phyloP scores from a whole-genome alignment of 2,113 vertebrate genomes.

The Archilochus colubris region DNA sequence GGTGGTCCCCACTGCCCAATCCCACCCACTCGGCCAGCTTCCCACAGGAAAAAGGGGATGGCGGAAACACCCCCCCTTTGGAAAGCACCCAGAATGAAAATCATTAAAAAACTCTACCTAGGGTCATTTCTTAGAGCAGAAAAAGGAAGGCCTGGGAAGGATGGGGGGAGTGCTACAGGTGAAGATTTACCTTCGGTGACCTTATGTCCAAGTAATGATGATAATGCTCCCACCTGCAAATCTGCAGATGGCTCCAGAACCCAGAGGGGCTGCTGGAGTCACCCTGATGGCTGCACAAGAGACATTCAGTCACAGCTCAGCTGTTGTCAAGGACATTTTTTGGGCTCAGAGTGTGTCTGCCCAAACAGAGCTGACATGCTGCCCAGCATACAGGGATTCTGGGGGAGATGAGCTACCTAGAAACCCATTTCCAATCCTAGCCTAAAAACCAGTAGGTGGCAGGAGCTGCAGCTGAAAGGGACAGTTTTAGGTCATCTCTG shows the following conservation, averaged over 20 bases:
- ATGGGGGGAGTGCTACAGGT: rapidly evolving
- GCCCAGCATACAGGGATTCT: background rate
- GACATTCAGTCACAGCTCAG: too few relatives aligned
- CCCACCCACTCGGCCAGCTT: background rate
- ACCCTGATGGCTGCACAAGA: background rate
- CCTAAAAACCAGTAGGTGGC: background rate
- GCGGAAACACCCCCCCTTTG: background rate
- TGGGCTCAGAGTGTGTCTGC: background rate
- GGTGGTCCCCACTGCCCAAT: rapidly evolving
- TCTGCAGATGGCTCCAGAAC: background rate
- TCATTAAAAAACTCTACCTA: background rate
- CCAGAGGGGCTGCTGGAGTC: rapidly evolving
- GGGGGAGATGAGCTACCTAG: background rate
- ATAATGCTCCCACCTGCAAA: rapidly evolving
- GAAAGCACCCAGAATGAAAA: background rate
- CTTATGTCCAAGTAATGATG: rapidly evolving
- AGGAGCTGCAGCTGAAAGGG: background rate
- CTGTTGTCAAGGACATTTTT: rapidly evolving
- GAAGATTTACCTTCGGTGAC: background rate
- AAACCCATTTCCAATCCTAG: background rate
- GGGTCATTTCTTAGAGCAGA: background rate
- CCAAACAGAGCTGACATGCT: rapidly evolving
- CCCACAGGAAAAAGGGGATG: background rate
- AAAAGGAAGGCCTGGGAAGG: background rate
- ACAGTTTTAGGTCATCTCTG: background rate